A percentile compares a stretch with the other conserved stretches of the same genome.
These are phyloP conservation scores for Drosophila atripex DNA, from an alignment of 2,888 invertebrate species.

Conservation along the genomic window DNA sequence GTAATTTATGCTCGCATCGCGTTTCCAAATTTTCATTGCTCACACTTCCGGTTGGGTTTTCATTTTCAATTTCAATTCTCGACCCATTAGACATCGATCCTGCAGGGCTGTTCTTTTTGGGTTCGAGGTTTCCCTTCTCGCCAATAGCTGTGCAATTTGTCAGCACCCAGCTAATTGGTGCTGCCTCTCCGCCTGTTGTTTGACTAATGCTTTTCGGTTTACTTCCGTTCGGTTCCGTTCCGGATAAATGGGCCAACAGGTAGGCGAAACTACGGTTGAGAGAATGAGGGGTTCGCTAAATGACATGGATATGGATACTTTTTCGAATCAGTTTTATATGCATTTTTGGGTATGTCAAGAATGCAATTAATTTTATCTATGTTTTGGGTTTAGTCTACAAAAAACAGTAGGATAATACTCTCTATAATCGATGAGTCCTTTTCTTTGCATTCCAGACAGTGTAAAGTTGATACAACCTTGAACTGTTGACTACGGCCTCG, in stretches of 20 bases:
- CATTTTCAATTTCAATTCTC: constrained; percentile 2
- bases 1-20: constrained; percentile 69
- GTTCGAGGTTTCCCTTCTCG: constrained; percentile 42
- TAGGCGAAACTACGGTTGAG: constrained; percentile 39
- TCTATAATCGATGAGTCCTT: background rate
- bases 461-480: constrained; percentile 18
- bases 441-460: background rate
- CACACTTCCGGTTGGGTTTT: constrained; percentile 64
- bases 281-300: background rate
- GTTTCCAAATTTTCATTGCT: constrained; percentile 78
- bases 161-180: constrained; percentile 77
- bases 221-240: constrained; percentile 61
- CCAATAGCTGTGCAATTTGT: constrained; percentile 80
- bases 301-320: background rate
- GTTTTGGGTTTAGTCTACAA: constrained; percentile 7
- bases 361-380: constrained; percentile 18
- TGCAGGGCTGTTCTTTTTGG: constrained; percentile 8
- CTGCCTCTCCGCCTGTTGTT: constrained; percentile 67
- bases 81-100: constrained; percentile 37
- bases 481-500: constrained; percentile 12
- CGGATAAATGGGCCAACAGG: constrained; percentile 64
- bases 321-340: background rate
- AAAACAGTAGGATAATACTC: constrained; percentile 2
- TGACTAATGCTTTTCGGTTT: constrained; percentile 69
- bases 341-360: constrained; percentile 2